A percentile compares a stretch with the other conserved stretches of the same genome.
Evolutionary conservation across 1,140 invertebrate genomes (phyloP).

Genomic region (Drosophila hydei): DNA sequence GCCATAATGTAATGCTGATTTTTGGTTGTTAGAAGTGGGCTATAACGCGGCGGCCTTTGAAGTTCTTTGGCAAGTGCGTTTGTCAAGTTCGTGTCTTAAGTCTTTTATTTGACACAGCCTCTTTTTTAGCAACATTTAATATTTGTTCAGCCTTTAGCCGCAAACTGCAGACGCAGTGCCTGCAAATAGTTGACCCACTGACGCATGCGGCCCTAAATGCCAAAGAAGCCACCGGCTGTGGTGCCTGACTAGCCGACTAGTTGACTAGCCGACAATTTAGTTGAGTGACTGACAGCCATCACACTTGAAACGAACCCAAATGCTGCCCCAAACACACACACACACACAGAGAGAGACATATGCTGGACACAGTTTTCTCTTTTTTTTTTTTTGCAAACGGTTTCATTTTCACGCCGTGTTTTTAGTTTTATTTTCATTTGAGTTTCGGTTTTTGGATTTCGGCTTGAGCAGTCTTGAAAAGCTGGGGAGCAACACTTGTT

Average conservation of each 20-base stretch:
- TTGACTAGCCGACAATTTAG: constrained; percentile 7
- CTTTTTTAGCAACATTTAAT: constrained; percentile 13
- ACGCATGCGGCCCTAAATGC: constrained; percentile 35
- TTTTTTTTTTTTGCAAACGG: constrained; percentile 66
- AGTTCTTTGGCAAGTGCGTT: constrained; percentile 62
- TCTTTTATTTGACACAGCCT: constrained; percentile 56
- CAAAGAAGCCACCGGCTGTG: constrained; percentile 18
- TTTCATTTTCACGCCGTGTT: constrained; percentile 67
- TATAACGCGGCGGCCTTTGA: constrained; percentile 57
- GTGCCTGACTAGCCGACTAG: constrained; percentile 34
- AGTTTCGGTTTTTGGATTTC: constrained; percentile 33
- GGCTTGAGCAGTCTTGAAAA: constrained; percentile 47
- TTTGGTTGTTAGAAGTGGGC: constrained; percentile 75
- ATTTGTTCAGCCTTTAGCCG: constrained; percentile 10
- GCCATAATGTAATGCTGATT: constrained; percentile 80
- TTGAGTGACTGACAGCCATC: constrained; percentile 66
- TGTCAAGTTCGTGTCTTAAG: constrained; percentile 67
- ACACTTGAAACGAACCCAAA: constrained; percentile 58
- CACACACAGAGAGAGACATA: constrained; percentile 8
- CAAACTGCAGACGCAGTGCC: constrained; percentile 19
- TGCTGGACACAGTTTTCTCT: constrained; percentile 63
- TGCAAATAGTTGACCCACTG: constrained; percentile 62
- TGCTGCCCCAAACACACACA: constrained; percentile 43
- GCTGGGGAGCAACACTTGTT: constrained; percentile 49
- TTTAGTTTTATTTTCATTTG: constrained; percentile 68